Evolutionary conservation across 2,888 invertebrate genomes (phyloP), one percentile per base, ranked within the genome.

Genomic region (Zygothrica quintamaculata): DNA sequence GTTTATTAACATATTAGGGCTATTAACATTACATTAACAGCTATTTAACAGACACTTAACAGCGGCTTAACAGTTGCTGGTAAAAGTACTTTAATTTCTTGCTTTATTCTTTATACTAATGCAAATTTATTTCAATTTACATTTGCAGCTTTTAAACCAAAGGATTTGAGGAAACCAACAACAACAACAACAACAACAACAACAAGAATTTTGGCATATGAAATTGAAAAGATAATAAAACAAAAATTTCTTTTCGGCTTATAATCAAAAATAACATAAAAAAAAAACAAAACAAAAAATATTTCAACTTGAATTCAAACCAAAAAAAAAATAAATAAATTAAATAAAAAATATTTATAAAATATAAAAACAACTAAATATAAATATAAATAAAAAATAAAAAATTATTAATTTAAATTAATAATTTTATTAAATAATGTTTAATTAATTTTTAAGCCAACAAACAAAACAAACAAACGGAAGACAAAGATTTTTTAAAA

Each of bases 401-500:
- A 55, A 47, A 59, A 33, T 56, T 52, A 65, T 34, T 44, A 48
- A 39, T 48, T 52, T 12, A 64, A 57, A 74, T 79, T 33, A 60
- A 44, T 74, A 53, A 61, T 57, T 58, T 71, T 76, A 84, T 78
- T 73, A 75, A 64, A 56, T 86, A 87, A 88, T 84, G 86, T 87
- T 86, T 78, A 89, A 87, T 81, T 85, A 88, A 78, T 77, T 68
- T 65, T 51, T 87, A 89, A 89, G 90, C 80, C 77, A 90, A 84
- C 87, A 82, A 90, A 89, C 88, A 89, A 90, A 90, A 89, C 88
- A 89, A 90, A 89, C 89, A 86, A 86, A 87, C 85, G 88, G 88
- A 89, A 89, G 89, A 88, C 87, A 88, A 88, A 84, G 86, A 86
- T 84, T 81, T 76, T 68, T 81, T 66, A 69, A 33, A 11, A 16